Base-by-base conservation (phyloP, 1,140 invertebrate genomes). In the Cheumatopsyche charites region DNA sequence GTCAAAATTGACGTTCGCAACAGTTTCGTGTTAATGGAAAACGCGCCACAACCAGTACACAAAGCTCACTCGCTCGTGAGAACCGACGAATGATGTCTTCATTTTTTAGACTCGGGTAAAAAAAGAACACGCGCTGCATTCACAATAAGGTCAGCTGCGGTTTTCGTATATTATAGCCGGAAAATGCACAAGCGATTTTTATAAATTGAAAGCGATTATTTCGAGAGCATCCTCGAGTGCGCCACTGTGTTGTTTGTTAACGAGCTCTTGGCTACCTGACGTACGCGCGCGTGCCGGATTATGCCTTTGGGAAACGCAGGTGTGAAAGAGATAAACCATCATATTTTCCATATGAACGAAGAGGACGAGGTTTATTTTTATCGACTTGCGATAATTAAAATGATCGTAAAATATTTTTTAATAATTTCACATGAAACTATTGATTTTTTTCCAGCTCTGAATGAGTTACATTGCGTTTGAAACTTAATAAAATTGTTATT, bases 1-100 rank as follows among this genome's bases (percentile, higher is more conserved):
- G 29, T 47, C 66, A 15, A 55, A 68, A 55, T 67, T 62, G 73
- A 74, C 73, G 68, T 67, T 58, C 68, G 29, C 52, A 45, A 23
- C 63, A 49, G 68, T 67, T 71, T 74, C 58, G 63, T 70, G 68
- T 74, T 73, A 73, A 73, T 74, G 73, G 68, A 71, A 70, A 36
- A 71, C 71, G 65, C 61, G 43, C 65, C 29, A 36, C 29, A 36
- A 36, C 29, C 9, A 36, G 29, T 36, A 4, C 29, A 36, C 29
- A 36, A 36, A 36, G 29, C 29, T 36, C 29, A 9, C 29, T 58
- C 63, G 67, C 66, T 66, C 72, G 72, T 73, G 72, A 73, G 72
- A 73, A 73, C 58, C 41, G 1, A 15, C 23, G 11, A 43, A 67
- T 67, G 65, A 67, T 67, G 65, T 67, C 26, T 67, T 49, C 65